Base-by-base conservation (phyloP, 2,113 vertebrate species). In the Heteronetta atricapilla region DNA sequence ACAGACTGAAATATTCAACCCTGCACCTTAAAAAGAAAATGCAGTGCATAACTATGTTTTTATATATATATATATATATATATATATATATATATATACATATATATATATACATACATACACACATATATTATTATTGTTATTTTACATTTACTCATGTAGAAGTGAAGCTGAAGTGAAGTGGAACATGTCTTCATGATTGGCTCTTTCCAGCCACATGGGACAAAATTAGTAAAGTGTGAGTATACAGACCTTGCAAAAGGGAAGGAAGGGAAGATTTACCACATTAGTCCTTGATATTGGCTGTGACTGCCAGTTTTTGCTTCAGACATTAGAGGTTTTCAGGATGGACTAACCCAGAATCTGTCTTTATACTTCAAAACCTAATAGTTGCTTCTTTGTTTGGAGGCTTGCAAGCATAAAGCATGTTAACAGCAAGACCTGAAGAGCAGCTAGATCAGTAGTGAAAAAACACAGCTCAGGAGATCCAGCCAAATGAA, bases 401-500 rank as follows among this genome's bases (percentile, higher is more conserved):
- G 10, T 88, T 44, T 90, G 48, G 34, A 84, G 7, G 33, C 44
- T 34, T 90, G 4, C 64, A 29, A 68, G 66, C 31, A 33, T 82
- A 84, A 82, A 53, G 6, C 23, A 42, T 55, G 21, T 40, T 83
- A 67, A 83, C 46, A 83, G 52, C 34, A 87, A 82, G 44, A 75
- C 38, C 58, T 78, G 76, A 92, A 82, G n/a, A 82, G 29, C 34
- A 56, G 66, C 83, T 92, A 62, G 83, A n/a, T 69, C 40, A 52
- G 64, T 29, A 88, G 56, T 76, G 53, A 82, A 90, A 23, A 90
- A 91, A 63, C 21, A 76, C 25, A 72, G 16, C 18, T 62, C 16
- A 33, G 55, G 55, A 91, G 72, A 76, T 10, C n/a, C 38, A 92
- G 93, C 50, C 91, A 95, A 92, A 73, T 58, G 12, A 94, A 89